phyloP scores from a whole-genome alignment of 2,888 invertebrate genomes.

The Yponomeuta sedellus region DNA sequence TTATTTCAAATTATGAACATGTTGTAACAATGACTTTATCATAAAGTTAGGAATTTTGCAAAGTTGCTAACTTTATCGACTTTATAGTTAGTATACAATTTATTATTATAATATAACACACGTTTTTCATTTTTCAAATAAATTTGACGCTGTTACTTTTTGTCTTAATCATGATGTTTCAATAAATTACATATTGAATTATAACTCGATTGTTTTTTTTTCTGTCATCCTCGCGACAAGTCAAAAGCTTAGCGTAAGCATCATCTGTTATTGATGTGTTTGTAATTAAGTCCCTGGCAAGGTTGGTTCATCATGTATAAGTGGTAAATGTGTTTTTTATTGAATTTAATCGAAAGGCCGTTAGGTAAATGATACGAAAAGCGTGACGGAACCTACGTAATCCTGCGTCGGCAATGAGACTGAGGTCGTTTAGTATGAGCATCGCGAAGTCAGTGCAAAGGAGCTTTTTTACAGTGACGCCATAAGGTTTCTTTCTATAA shows the following conservation, averaged over 20 bases:
- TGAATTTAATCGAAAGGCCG: constrained; percentile 9
- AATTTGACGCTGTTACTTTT: constrained; percentile 67
- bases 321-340: constrained; percentile 14
- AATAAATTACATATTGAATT: constrained; percentile 55
- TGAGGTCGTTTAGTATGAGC: constrained; percentile 33
- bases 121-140: constrained; percentile 56
- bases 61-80: not conserved
- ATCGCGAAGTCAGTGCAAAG: constrained; percentile 3
- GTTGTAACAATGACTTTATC: constrained; percentile 15
- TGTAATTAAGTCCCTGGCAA: not conserved
- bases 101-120: constrained; percentile 25
- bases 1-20: constrained; percentile 15
- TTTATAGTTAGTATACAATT: constrained; percentile 31
- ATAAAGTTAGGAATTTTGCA: not conserved
- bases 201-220: constrained; percentile 13
- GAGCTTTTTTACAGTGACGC: constrained; percentile 10
- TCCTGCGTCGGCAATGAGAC: constrained; percentile 34
- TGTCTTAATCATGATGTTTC: constrained; percentile 69
- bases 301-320: not conserved
- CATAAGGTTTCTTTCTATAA: constrained; percentile 23
- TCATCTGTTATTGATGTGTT: not conserved
- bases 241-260: constrained; percentile 15
- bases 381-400: constrained; percentile 22
- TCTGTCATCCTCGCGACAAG: not conserved
- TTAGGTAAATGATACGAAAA: constrained; percentile 19